Conservation (phyloP, 1,140 invertebrate species). For the Paramacrobiotus metropolitanus region DNA sequence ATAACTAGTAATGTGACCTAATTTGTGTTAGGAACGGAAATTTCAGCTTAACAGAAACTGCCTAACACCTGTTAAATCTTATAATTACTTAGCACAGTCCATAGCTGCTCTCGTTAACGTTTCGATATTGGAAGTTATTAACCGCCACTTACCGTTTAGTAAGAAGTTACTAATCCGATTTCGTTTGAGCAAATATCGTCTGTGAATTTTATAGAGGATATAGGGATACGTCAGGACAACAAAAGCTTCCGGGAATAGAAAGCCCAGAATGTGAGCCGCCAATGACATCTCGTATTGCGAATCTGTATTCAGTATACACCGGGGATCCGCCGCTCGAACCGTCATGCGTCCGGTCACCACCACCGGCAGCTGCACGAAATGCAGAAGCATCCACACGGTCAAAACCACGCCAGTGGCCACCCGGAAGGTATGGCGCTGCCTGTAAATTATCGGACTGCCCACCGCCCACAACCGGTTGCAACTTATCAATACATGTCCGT, state of each 20-base stretch:
- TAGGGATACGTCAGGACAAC: neutral
- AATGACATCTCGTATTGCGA: neutral
- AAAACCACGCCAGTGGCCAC: neutral
- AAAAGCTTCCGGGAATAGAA: neutral
- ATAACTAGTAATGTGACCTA: too few species aligned
- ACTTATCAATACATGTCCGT: neutral
- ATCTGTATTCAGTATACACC: neutral
- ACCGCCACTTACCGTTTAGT: neutral
- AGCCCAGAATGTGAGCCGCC: neutral
- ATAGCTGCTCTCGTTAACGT: too few species aligned
- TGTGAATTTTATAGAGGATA: neutral
- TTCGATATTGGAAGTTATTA: neutral
- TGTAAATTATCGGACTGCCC: neutral
- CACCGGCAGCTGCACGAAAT: neutral
- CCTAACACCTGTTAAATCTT: too few species aligned
- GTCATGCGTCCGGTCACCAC: neutral
- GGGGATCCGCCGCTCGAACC: neutral
- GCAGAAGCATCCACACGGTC: neutral
- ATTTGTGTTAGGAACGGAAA: too few species aligned
- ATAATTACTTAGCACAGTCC: too few species aligned
- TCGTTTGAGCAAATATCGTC: neutral
- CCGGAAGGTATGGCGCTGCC: neutral
- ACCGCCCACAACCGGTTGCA: neutral
- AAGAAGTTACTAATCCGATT: neutral
- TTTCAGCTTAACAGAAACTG: too few species aligned